Base-by-base conservation (phyloP, 2,888 invertebrate genomes). In the Pelosia muscerda region DNA sequence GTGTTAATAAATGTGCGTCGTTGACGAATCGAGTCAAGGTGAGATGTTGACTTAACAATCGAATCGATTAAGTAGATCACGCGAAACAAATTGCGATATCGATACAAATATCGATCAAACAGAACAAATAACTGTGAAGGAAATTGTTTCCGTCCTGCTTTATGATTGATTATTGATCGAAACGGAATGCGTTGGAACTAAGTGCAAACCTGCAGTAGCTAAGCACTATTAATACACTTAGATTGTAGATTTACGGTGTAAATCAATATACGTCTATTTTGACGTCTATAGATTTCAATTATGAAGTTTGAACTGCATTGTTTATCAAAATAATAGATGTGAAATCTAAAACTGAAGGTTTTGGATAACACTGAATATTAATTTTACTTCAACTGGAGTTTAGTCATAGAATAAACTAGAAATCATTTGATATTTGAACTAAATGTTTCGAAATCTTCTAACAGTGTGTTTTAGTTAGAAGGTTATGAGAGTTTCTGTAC, bases 81-180 rank as follows among this genome's bases (percentile, higher is more conserved):
- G 85, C 83, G 75, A 82, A 79, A 73, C 73, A 71, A 81, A 82
- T 81, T 77, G 81, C 74, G 72, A 69, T 72, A 77, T 76, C 72
- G 73, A 74, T 73, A 73, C 61, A 61, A 65, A 69, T 70, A 66
- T 73, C 69, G 73, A 76, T 81, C 62, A 69, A 67, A 67, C 56
- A 34, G 15, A 65, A 31, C 65, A 49, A 70, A 66, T 49, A 26
- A 57, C 34, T 53, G 63, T 60, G n/a, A 28, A 57, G 34, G 25
- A 23, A 58, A 63, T 49, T 65, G n/a, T 54, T 66, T 25, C 61
- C 28, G 38, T 69, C 69, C 38, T 55, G 54, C 65, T 66, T 31
- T 63, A 34, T 54, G 53, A 26, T 19, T n/a, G 26, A 53, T 53
- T 22, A 15, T 31, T 23, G 49, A 63, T 54, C 58, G 54, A 13